These are phyloP conservation scores for Pogoniulus pusillus DNA, from an alignment of 2,797 vertebrate genomes.

Conservation along the genomic window DNA sequence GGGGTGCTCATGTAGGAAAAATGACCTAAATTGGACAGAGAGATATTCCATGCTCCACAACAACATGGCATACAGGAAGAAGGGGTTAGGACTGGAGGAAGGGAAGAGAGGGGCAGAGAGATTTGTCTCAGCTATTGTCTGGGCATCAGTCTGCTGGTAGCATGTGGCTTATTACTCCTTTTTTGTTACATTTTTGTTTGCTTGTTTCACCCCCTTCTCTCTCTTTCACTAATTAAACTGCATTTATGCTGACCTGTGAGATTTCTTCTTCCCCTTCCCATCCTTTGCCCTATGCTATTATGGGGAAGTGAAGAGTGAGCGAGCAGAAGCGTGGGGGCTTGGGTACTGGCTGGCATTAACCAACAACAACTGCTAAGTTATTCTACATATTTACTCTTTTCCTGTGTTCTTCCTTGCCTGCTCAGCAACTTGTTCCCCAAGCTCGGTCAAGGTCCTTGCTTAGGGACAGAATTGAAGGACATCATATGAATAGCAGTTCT, in stretches of 20 bases:
- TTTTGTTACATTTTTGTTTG: not conserved
- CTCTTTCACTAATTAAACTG: not conserved
- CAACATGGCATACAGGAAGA: not conserved
- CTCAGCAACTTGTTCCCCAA: not conserved
- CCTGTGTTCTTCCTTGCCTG: not conserved
- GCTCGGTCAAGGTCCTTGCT: not conserved
- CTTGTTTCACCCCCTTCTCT: not conserved
- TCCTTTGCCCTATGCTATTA: not conserved
- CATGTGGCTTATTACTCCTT: not conserved
- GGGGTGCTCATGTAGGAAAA: not conserved
- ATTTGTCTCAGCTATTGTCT: not conserved
- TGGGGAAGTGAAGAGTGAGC: not conserved
- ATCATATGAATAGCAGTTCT: not conserved
- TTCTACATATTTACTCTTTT: not conserved
- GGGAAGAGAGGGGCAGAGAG: accelerated
- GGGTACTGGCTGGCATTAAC: not conserved
- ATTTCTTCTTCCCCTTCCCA: not conserved
- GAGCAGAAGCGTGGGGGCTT: not conserved
- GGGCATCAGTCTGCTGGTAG: not conserved
- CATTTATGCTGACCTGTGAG: not conserved
- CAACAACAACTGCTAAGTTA: not conserved
- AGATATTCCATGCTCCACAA: not conserved
- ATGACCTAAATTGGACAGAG: accelerated
- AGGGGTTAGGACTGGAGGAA: not conserved
- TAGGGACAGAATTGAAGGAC: not conserved